Conservation (phyloP, 2,797 vertebrate species). For the Acanthurus lineatus region DNA sequence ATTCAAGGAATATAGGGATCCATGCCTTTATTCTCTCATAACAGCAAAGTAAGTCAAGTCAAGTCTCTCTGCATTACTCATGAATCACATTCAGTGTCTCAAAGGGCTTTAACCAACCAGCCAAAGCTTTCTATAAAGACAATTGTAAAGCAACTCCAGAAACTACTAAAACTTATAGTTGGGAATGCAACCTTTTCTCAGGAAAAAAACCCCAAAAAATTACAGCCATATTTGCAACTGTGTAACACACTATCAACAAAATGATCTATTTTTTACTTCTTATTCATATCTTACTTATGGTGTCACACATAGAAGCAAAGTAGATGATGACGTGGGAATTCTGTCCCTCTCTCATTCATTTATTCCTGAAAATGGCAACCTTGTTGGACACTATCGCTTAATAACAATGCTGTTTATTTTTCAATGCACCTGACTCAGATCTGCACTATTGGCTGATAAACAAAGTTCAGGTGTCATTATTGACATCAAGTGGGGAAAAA, state of each 20-base stretch:
- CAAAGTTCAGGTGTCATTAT: too few relatives aligned
- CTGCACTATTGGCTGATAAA: too few relatives aligned
- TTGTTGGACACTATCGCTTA: too few relatives aligned
- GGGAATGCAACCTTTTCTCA: not conserved
- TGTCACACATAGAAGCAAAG: not conserved
- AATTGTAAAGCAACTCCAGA: not conserved
- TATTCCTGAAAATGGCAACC: too few relatives aligned
- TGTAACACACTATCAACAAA: not conserved
- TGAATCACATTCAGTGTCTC: slow-evolving; percentile 55
- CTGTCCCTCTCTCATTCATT: too few relatives aligned
- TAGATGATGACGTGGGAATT: not conserved
- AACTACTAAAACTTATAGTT: not conserved
- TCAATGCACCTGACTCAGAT: too few relatives aligned
- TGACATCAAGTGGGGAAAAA: too few relatives aligned
- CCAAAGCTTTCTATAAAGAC: not conserved
- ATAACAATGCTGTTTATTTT: too few relatives aligned
- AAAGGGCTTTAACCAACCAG: slow-evolving; percentile 23
- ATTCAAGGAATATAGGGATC: slow-evolving; percentile 19
- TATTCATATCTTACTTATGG: not conserved
- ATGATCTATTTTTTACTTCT: not conserved
- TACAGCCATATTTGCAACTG: not conserved
- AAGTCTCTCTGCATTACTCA: slow-evolving; percentile 47
- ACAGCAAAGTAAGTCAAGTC: slow-evolving; percentile 54
- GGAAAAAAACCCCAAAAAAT: not conserved
- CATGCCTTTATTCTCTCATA: slow-evolving; percentile 47